Evolutionary conservation across 2,797 vertebrate genomes (phyloP).

Genomic region (Pelobates cultripes): DNA sequence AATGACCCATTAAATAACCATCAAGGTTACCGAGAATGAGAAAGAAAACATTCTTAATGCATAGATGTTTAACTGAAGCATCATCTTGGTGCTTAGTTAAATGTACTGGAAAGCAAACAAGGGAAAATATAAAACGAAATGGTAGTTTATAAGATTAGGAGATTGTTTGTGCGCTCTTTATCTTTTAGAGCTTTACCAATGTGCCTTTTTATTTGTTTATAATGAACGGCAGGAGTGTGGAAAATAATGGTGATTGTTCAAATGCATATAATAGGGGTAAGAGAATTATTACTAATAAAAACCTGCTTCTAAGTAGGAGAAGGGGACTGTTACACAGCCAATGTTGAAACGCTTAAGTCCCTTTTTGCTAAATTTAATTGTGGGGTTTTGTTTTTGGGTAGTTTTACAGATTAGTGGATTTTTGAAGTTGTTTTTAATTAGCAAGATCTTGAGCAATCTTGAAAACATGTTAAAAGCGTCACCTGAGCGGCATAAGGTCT

Average conservation of each 20-base stretch:
- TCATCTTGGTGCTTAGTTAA: conserved; percentile 60
- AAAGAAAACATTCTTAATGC: conserved; percentile 57
- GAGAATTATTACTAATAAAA: not conserved
- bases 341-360: too few species aligned
- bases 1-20: conserved; percentile 68
- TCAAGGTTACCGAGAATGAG: conserved; percentile 62
- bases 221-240: not conserved
- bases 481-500: too few species aligned
- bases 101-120: conserved; percentile 47
- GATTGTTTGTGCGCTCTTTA: conserved; percentile 2
- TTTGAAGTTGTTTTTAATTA: too few species aligned
- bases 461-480: too few species aligned
- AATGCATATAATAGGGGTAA: too few species aligned
- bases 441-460: too few species aligned
- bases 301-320: not conserved
- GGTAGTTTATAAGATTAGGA: conserved; percentile 30
- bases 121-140: conserved; percentile 55
- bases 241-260: too few species aligned
- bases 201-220: not conserved
- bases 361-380: too few species aligned
- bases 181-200: not conserved
- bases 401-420: too few species aligned
- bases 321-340: too few species aligned
- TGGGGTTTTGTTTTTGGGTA: too few species aligned
- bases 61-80: conserved; percentile 56